Conservation (phyloP, 2,797 vertebrate genomes). For the Allobates femoralis region DNA sequence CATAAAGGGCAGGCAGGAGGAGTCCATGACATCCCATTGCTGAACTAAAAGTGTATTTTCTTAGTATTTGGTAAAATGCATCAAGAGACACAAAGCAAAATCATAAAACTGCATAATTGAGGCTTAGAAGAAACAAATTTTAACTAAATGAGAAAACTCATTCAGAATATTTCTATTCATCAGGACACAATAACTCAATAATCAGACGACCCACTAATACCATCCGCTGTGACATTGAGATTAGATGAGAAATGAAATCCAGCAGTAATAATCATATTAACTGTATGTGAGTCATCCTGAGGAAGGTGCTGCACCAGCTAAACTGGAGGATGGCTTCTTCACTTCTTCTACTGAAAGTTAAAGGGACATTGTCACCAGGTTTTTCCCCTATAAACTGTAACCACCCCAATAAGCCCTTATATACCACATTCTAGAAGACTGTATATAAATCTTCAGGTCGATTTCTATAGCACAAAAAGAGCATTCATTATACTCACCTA, state of each 20-base stretch:
- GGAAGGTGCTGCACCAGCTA: background rate
- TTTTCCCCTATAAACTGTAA: too few relatives aligned
- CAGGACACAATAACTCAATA: background rate
- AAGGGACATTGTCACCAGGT: background rate
- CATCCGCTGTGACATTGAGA: background rate
- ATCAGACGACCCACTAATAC: background rate
- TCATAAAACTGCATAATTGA: background rate
- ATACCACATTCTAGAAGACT: too few relatives aligned
- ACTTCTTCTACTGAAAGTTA: background rate
- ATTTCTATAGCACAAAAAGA: too few relatives aligned
- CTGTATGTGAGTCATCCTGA: background rate
- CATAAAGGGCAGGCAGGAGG: background rate
- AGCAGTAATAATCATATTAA: background rate
- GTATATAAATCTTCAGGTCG: too few relatives aligned
- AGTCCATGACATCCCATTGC: background rate
- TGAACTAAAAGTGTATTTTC: background rate
- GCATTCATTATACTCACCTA: too few relatives aligned
- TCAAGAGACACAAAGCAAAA: background rate
- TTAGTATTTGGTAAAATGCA: background rate
- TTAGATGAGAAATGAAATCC: background rate
- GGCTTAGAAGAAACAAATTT: background rate
- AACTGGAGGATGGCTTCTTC: too few relatives aligned
- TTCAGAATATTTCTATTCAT: conserved; percentile 1
- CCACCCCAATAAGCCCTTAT: too few relatives aligned
- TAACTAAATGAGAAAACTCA: background rate